Evolutionary conservation across 2,113 vertebrate species (phyloP), one percentile per base, ranked within the genome.

Genomic region (Psammodynastes pulverulentus): DNA sequence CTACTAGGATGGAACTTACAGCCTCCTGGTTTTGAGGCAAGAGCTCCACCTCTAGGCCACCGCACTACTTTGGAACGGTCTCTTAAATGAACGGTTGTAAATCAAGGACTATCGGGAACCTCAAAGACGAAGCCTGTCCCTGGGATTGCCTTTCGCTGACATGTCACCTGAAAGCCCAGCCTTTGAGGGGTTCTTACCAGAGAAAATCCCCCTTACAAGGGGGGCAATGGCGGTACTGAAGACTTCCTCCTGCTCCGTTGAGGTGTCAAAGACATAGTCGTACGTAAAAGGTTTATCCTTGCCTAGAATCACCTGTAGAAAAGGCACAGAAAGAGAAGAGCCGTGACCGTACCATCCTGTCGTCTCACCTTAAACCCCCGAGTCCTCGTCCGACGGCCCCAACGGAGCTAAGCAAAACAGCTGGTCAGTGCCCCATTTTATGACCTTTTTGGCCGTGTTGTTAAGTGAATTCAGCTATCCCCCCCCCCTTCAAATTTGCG

Each of bases 241-340:
- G 9, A 99, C 98, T 92, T 99, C 99, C 87, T 99, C 99, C 95
- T 99, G 99, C 93, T 99, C 99, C 0, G 97, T 96, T 12, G 97
- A 97, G 0, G 99, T 98, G 93, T 99, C 99, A 93, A 99, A 99
- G 9, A 99, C 98, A 90, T 98, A 99, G 92, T 99, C 99, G 1
- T 99, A 99, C 0, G 99, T 99, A 96, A 99, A 99, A 0, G 98
- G 97, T 86, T 99, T 99, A 46, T 99, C 98, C 1, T 95, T 98
- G 5, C 99, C 98, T 46, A 99, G 98, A 34, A 99, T 96, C 51
- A 99, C 98, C 99, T 99, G 94, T 17, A n/a, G 94, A 85, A 23
- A 91, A 45, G 91, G 91, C 91, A 0, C 7, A 62, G 3, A 39
- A 46, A 26, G 1, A 23, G 0, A 9, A 5, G 7, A 2, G 1